Conservation (phyloP, 2,113 vertebrate species). For the Stegostoma tigrinum region DNA sequence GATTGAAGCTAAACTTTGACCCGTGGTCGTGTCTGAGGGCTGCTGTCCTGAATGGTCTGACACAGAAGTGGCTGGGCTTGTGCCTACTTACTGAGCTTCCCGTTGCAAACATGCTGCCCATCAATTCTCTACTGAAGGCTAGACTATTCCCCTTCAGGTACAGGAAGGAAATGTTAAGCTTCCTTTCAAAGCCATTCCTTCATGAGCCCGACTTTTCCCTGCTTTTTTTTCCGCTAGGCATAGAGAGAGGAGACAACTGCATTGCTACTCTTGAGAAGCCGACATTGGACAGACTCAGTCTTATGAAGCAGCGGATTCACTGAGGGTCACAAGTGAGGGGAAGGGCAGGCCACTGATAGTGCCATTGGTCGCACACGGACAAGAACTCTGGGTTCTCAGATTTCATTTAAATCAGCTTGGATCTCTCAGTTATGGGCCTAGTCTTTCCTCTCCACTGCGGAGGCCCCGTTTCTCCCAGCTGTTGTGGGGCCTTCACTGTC, state of each 20-base stretch:
- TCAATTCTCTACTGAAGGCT: background rate
- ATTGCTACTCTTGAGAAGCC: background rate
- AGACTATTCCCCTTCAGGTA: background rate
- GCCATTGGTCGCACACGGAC: background rate
- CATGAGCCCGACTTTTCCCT: background rate
- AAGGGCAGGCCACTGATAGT: too few species aligned
- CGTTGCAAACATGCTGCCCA: background rate
- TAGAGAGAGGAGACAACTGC: background rate
- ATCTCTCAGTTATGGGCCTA: background rate
- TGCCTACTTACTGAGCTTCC: background rate
- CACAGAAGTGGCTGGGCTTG: background rate
- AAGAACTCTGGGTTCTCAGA: background rate
- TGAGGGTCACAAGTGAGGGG: background rate
- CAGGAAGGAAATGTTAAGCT: background rate
- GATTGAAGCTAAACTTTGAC: background rate
- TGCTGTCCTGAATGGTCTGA: background rate
- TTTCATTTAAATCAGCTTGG: background rate
- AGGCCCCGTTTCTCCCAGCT: background rate
- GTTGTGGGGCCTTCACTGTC: background rate
- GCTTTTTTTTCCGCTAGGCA: too few species aligned
- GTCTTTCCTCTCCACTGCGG: background rate
- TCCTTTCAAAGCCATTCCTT: background rate
- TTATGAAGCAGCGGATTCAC: background rate
- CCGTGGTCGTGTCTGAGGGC: background rate
- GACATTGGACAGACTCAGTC: background rate